phyloP scores from a whole-genome alignment of 2,888 invertebrate genomes.

The Oligia strigilis region DNA sequence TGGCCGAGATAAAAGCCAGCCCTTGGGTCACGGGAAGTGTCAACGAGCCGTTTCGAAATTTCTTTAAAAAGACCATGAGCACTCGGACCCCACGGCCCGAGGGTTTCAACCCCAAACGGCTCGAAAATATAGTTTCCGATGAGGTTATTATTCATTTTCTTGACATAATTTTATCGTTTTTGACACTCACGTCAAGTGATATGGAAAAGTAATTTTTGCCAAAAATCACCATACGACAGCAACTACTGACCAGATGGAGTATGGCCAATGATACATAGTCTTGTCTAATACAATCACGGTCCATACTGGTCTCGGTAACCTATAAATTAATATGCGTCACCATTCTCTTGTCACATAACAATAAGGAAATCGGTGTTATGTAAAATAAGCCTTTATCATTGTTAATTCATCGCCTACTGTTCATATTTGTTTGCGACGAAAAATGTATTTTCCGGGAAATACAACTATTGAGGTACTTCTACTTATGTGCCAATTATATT shows the following conservation, averaged over 20 bases:
- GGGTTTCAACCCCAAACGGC: too few species aligned
- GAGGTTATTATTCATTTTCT: not conserved
- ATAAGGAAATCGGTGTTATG: conserved; percentile 53
- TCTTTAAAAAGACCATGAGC: too few species aligned
- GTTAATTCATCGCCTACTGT: conserved; percentile 14
- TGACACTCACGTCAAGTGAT: not conserved
- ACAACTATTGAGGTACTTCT: not conserved
- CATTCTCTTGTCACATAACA: conserved; percentile 33
- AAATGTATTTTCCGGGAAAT: not conserved
- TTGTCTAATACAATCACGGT: not conserved
- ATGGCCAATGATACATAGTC: not conserved
- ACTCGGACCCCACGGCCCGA: too few species aligned
- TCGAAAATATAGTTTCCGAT: too few species aligned
- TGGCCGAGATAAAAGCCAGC: too few species aligned
- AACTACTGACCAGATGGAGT: not conserved
- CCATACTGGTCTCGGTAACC: conserved; percentile 24
- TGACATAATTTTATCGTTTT: not conserved
- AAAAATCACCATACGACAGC: not conserved
- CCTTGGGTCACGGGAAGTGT: too few species aligned
- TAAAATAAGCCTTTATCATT: conserved; percentile 29
- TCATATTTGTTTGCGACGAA: conserved; percentile 17
- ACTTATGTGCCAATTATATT: too few species aligned
- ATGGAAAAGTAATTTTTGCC: not conserved
- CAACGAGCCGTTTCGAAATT: too few species aligned
- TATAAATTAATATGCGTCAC: conserved; percentile 36